Conservation (phyloP, 2,113 vertebrate genomes). For the Hippocampus guttulatus region DNA sequence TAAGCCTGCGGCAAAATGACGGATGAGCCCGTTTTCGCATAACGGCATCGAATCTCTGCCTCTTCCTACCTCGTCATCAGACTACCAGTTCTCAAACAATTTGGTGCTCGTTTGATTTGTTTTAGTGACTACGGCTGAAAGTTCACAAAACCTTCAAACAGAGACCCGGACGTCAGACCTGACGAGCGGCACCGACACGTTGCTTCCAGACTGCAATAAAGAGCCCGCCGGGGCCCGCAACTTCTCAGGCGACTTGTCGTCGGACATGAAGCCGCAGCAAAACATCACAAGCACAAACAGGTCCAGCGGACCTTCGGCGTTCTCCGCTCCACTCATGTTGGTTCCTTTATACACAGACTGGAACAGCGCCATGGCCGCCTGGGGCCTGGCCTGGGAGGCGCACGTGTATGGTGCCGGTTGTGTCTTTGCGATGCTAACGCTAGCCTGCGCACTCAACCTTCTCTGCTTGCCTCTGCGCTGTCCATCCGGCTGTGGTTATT, state of each 20-base stretch:
- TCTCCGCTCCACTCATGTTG: constrained; percentile 70
- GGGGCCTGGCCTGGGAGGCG: constrained; percentile 87
- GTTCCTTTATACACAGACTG: constrained; percentile 80
- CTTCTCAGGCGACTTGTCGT: constrained; percentile 43
- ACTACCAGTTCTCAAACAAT: background rate
- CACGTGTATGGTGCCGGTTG: constrained; percentile 82
- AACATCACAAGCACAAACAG: constrained; percentile 59
- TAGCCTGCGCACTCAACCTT: constrained; percentile 78
- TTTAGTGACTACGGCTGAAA: constrained; percentile 25
- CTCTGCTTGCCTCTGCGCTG: constrained; percentile 79
- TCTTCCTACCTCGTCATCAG: background rate
- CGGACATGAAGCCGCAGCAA: constrained; percentile 32
- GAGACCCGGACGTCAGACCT: constrained; percentile 54
- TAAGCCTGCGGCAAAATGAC: constrained; percentile 36
- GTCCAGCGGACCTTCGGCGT: constrained; percentile 47
- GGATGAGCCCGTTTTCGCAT: constrained; percentile 24
- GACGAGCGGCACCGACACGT: constrained; percentile 23
- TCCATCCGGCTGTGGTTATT: constrained; percentile 79
- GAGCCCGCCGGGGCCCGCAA: constrained; percentile 64
- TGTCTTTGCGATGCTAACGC: constrained; percentile 74
- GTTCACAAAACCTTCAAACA: constrained; percentile 3
- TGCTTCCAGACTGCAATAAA: constrained; percentile 70
- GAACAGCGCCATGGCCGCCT: constrained; percentile 80
- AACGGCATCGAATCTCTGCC: constrained; percentile 9
- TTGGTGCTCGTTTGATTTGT: constrained; percentile 2